phyloP scores from a whole-genome alignment of 2,888 invertebrate genomes.

The Calliopum simillimum region DNA sequence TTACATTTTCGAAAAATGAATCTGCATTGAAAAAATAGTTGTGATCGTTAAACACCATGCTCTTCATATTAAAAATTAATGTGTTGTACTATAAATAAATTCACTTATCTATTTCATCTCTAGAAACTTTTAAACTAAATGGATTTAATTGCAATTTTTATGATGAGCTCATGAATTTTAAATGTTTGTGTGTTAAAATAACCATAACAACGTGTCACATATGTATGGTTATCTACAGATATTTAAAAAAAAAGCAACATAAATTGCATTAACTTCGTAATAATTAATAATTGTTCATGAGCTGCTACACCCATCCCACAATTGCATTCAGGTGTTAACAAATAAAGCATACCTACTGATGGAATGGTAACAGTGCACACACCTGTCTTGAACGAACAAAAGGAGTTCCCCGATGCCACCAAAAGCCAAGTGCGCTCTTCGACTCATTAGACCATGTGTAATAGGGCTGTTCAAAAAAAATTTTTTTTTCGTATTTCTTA shows the following conservation, averaged over 20 bases:
- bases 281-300: not conserved
- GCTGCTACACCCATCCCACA: too few relatives aligned
- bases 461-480: too few relatives aligned
- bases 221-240: too few relatives aligned
- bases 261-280: not conserved
- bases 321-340: too few relatives aligned
- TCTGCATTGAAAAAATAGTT: slow-evolving; percentile 1
- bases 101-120: not conserved
- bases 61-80: not conserved
- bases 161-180: slow-evolving; percentile 4
- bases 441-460: too few relatives aligned
- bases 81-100: too few relatives aligned
- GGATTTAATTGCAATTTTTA: not conserved
- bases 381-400: not conserved
- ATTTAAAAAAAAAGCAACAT: not conserved
- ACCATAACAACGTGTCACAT: slow-evolving; percentile 18
- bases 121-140: not conserved
- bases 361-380: not conserved
- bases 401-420: not conserved
- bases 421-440: not conserved
- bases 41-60: slow-evolving; percentile 1
- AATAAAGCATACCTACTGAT: not conserved
- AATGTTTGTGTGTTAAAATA: slow-evolving; percentile 19
- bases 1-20: not conserved
- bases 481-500: too few relatives aligned